These are phyloP conservation scores for Boloria euphrosyne DNA, from an alignment of 2,888 invertebrate genomes.

Conservation along the genomic window DNA sequence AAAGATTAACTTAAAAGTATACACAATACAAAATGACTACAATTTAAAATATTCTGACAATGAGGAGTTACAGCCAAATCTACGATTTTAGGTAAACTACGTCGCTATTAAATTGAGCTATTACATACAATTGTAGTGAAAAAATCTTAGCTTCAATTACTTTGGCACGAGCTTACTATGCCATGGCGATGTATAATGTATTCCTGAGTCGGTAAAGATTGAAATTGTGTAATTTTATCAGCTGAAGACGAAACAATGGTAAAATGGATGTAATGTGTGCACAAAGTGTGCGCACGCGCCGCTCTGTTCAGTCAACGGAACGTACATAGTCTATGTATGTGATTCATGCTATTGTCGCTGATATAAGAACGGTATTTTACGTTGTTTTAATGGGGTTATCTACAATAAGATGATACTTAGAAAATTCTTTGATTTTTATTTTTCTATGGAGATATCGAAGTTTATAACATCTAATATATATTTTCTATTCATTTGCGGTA, in stretches of 20 bases:
- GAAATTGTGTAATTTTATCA: neutral
- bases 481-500: no score
- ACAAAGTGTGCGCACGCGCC: constrained; percentile 50
- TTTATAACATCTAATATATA: no score
- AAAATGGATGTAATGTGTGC: constrained; percentile 49
- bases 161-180: constrained; percentile 17
- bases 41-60: constrained; percentile 6
- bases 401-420: neutral
- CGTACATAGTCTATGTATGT: constrained; percentile 33
- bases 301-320: constrained; percentile 41
- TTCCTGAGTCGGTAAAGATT: neutral
- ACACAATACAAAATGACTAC: constrained; percentile 9
- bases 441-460: no score
- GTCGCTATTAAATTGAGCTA: constrained; percentile 30
- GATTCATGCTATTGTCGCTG: constrained; percentile 30
- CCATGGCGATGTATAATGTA: constrained; percentile 1
- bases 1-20: neutral
- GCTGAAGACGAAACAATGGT: constrained; percentile 42
- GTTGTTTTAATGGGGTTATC: constrained; percentile 3
- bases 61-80: neutral
- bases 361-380: constrained; percentile 21
- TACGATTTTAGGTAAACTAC: constrained; percentile 12
- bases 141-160: constrained; percentile 27
- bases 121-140: constrained; percentile 17
- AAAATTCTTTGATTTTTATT: neutral